Evolutionary conservation across 2,113 vertebrate genomes (phyloP).

Genomic region (Sitta europaea): DNA sequence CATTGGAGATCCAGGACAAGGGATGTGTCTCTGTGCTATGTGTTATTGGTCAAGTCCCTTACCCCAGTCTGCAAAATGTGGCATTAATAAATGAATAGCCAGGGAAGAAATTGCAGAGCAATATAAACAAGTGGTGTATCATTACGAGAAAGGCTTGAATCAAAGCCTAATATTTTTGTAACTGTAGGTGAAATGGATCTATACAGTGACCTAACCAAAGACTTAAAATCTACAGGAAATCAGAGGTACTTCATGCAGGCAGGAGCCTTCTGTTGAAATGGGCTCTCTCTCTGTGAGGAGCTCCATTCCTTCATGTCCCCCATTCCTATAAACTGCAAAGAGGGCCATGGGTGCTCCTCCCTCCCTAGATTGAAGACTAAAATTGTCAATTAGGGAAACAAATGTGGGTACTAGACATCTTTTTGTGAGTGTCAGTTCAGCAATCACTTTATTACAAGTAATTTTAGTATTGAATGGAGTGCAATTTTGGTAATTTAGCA

Average conservation of each 20-base stretch:
- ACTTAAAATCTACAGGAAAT: not conserved
- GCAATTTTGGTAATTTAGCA: conserved; percentile 54
- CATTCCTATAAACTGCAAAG: not conserved
- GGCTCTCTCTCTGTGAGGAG: not conserved
- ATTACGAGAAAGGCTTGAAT: not conserved
- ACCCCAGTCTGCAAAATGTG: not conserved
- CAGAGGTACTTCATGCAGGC: not conserved
- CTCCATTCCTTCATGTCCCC: not conserved
- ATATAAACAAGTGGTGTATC: not conserved
- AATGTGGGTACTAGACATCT: conserved; percentile 26
- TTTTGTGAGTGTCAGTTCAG: conserved; percentile 12
- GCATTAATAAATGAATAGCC: not conserved
- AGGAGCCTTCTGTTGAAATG: not conserved
- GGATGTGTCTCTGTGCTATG: not conserved
- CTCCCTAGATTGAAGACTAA: not conserved
- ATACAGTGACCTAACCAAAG: not conserved
- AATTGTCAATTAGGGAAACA: conserved; percentile 37
- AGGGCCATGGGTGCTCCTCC: not conserved
- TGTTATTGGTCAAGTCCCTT: not conserved
- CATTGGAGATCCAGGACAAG: not conserved
- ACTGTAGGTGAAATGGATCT: not conserved
- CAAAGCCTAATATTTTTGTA: not conserved
- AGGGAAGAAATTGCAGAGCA: not conserved
- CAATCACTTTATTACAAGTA: conserved; percentile 42
- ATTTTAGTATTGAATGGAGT: conserved; percentile 46